Percentiles rank a stretch among this genome's conserved stretches.
These are phyloP conservation scores for Nothobranchius furzeri DNA, from an alignment of 2,113 vertebrate genomes.

Conservation along the genomic window DNA sequence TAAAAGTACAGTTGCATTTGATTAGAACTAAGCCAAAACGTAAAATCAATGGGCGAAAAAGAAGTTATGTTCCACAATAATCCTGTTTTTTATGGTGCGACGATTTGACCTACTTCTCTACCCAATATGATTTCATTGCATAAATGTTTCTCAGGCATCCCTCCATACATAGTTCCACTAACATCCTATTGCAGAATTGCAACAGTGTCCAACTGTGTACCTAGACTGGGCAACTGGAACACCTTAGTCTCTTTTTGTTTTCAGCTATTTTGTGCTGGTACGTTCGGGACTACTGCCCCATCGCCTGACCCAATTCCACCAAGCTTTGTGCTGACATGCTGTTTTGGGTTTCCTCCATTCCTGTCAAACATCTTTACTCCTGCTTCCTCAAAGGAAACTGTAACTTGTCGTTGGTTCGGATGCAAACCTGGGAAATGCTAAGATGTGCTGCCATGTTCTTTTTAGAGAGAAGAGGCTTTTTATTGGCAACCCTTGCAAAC, in stretches of 20 bases:
- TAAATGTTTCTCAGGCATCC: neutral
- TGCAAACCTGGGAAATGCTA: neutral
- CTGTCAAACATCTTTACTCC: neutral
- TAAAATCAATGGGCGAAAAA: too few relatives aligned
- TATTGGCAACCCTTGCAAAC: neutral
- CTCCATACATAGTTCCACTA: neutral
- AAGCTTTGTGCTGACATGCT: neutral
- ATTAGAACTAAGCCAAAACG: too few relatives aligned
- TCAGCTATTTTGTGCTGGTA: neutral
- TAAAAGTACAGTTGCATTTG: too few relatives aligned
- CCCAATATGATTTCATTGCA: neutral
- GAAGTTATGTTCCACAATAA: too few relatives aligned
- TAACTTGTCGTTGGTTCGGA: neutral
- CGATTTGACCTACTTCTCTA: neutral
- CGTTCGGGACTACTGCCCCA: too few relatives aligned
- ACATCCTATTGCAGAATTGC: neutral
- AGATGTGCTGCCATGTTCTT: neutral
- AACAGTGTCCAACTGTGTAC: neutral
- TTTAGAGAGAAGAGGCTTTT: neutral
- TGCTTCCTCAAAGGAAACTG: neutral
- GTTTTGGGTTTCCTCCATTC: neutral
- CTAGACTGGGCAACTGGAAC: neutral
- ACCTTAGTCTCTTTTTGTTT: neutral
- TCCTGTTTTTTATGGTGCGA: neutral
- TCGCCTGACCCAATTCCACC: neutral